Percentiles rank a stretch among this genome's conserved stretches.
Evolutionary conservation across 2,797 vertebrate species (phyloP).

Genomic region (Oceanodroma leucorhoa): DNA sequence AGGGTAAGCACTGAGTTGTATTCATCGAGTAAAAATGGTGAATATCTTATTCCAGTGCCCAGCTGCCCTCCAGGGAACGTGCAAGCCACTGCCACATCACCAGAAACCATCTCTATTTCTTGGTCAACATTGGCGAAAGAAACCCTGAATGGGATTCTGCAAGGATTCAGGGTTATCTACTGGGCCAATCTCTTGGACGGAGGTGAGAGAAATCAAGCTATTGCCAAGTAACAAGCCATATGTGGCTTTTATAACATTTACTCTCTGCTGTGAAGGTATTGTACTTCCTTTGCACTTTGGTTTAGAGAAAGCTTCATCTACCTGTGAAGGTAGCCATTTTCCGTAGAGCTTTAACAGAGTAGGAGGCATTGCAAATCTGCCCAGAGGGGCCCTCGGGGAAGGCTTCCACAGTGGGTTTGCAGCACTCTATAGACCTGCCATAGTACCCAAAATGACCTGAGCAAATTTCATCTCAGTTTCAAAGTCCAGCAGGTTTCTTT

Average conservation of each 20-base stretch:
- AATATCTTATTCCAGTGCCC: slow-evolving; percentile 83
- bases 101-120: slow-evolving; percentile 94
- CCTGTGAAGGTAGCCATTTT: neutral
- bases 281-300: neutral
- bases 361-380: neutral
- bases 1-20: neutral
- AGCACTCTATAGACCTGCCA: neutral
- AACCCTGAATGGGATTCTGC: slow-evolving; percentile 94
- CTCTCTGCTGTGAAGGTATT: neutral
- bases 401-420: neutral
- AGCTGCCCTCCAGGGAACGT: slow-evolving; percentile 95
- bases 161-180: slow-evolving; percentile 96
- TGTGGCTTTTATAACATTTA: neutral
- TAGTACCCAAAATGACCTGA: neutral
- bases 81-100: slow-evolving; percentile 92
- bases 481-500: neutral
- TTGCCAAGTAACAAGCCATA: rapidly evolving
- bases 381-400: neutral
- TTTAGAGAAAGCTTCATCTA: neutral
- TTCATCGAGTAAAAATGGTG: neutral
- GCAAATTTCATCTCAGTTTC: neutral
- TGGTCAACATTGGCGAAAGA: slow-evolving; percentile 94
- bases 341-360: neutral
- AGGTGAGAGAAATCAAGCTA: slow-evolving; percentile 75
- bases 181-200: slow-evolving; percentile 98